Conservation (phyloP, 1,140 invertebrate genomes). For the Diorhabda elongata region DNA sequence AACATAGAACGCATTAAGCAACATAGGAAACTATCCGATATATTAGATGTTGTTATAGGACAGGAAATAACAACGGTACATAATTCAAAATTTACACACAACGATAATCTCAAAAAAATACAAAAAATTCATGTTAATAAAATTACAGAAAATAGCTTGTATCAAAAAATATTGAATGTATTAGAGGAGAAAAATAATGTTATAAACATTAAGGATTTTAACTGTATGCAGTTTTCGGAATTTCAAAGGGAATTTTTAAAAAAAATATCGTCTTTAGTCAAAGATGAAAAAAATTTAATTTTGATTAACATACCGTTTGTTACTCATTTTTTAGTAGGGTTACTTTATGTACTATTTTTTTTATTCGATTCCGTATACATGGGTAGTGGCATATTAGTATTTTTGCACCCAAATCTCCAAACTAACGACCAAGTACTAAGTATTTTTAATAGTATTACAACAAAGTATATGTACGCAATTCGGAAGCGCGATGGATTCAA, state of each 20-base stretch:
- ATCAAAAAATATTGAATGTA: conserved; percentile 20
- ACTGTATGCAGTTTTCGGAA: conserved; percentile 22
- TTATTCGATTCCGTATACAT: conserved; percentile 29
- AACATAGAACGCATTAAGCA: conserved; percentile 15
- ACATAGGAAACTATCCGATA: conserved; percentile 12
- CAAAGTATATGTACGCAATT: background rate
- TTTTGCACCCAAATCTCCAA: conserved; percentile 17
- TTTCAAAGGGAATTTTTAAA: conserved; percentile 32
- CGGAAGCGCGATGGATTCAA: background rate
- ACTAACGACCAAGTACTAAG: conserved; percentile 14
- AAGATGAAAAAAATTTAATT: conserved; percentile 31
- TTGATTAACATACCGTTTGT: conserved; percentile 36
- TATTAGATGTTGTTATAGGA: conserved; percentile 24
- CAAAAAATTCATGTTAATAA: conserved; percentile 13
- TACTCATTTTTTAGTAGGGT: conserved; percentile 38
- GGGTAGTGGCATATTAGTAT: conserved; percentile 24
- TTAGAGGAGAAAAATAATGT: conserved; percentile 20
- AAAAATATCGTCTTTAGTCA: conserved; percentile 17
- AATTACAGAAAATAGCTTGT: conserved; percentile 20
- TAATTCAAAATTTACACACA: conserved; percentile 28
- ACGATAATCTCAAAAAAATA: conserved; percentile 20
- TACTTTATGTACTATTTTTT: conserved; percentile 32
- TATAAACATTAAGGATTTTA: conserved; percentile 29
- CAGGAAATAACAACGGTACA: conserved; percentile 23
- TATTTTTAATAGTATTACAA: conserved; percentile 5